Evolutionary conservation across 2,888 invertebrate species (phyloP).

Genomic region (Sycophila texana): DNA sequence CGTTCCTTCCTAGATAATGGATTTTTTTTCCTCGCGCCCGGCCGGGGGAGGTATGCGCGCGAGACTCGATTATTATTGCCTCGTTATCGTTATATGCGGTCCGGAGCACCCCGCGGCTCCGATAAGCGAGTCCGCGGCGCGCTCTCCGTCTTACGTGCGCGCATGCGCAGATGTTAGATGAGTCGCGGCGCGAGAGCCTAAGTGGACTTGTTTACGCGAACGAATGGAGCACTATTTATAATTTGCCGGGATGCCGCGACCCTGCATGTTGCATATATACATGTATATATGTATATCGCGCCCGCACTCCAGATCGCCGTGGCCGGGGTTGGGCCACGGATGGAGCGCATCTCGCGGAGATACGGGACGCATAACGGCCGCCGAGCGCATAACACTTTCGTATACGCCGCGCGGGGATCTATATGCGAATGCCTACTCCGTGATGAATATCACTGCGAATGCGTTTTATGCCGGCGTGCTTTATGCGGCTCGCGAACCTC

Average conservation of each 20-base stretch:
- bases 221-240: constrained; percentile 30
- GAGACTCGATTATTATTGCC: constrained; percentile 69
- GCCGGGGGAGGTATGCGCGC: neutral
- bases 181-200: neutral
- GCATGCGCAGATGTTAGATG: neutral
- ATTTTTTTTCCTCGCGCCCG: constrained; percentile 37
- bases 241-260: neutral
- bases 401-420: neutral
- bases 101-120: constrained; percentile 27
- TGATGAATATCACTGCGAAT: constrained; percentile 35
- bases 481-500: neutral
- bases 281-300: neutral
- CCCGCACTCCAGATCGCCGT: neutral
- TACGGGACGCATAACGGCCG: neutral
- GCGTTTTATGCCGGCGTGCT: constrained; percentile 17
- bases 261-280: neutral
- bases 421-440: neutral
- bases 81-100: constrained; percentile 66
- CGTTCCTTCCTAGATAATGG: constrained; percentile 53
- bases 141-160: neutral
- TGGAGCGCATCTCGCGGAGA: neutral
- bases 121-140: constrained; percentile 26
- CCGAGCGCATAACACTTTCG: neutral
- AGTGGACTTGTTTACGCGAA: constrained; percentile 49
- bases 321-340: neutral